These are phyloP conservation scores for Amyelois transitella DNA, from an alignment of 1,140 invertebrate genomes.

Conservation along the genomic window DNA sequence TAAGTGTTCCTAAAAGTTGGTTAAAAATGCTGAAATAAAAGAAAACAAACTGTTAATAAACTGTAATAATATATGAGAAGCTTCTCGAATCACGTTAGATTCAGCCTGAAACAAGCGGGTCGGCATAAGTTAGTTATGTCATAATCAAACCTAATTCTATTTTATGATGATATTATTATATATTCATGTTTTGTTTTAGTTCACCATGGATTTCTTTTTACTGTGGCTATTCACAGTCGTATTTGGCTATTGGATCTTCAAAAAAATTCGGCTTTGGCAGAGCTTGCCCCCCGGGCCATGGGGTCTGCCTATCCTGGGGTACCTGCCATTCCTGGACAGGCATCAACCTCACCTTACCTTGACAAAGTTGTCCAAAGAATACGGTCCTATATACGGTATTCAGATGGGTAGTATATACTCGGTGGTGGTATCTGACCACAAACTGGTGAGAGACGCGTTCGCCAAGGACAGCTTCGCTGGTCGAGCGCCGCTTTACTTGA, in stretches of 20 bases:
- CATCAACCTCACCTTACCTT: constrained; percentile 81
- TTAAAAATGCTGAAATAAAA: too few species aligned
- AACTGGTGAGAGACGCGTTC: constrained; percentile 81
- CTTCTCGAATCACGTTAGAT: too few species aligned
- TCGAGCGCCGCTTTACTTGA: constrained; percentile 85
- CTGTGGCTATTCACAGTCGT: constrained; percentile 50
- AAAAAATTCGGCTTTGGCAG: constrained; percentile 52
- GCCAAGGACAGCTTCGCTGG: constrained; percentile 81
- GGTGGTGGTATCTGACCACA: constrained; percentile 83
- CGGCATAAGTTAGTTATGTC: too few species aligned
- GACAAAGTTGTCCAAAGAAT: constrained; percentile 77
- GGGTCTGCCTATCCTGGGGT: constrained; percentile 85
- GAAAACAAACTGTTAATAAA: too few species aligned
- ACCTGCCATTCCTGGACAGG: constrained; percentile 81
- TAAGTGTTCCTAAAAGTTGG: too few species aligned
- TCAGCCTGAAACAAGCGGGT: too few species aligned
- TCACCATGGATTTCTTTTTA: constrained; percentile 52
- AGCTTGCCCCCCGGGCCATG: constrained; percentile 84
- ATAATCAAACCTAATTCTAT: too few species aligned
- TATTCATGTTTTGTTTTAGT: constrained; percentile 29
- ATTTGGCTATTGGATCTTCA: constrained; percentile 56
- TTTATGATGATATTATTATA: too few species aligned
- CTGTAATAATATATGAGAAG: too few species aligned
- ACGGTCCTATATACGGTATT: constrained; percentile 83
- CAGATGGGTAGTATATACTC: constrained; percentile 82